Conservation (phyloP, 2,888 invertebrate species). For the Temnothorax unifasciatus region DNA sequence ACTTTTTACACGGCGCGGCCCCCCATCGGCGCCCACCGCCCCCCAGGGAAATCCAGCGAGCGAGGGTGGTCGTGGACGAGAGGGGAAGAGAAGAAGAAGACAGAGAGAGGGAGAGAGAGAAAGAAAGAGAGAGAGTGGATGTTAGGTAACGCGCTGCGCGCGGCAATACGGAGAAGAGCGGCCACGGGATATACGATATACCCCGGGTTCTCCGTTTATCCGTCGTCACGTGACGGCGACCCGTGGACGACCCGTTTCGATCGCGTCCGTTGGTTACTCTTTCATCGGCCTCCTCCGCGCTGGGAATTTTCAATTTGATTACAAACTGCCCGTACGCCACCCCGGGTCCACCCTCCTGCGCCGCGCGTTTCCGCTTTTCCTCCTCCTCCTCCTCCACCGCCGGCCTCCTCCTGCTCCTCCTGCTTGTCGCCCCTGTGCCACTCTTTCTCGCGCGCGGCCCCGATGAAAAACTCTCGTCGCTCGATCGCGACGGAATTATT, state of each 20-base stretch:
- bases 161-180: not conserved
- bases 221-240: slow-evolving; percentile 77
- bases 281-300: slow-evolving; percentile 80
- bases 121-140: not conserved
- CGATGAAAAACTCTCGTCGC: slow-evolving; percentile 81
- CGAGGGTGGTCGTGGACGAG: slow-evolving; percentile 33
- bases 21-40: slow-evolving; percentile 42
- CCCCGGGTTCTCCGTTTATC: slow-evolving; percentile 77
- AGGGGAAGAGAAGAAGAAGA: slow-evolving; percentile 27
- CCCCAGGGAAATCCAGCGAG: slow-evolving; percentile 68
- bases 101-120: not conserved
- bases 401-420: slow-evolving; percentile 49
- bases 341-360: slow-evolving; percentile 42
- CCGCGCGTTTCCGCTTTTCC: slow-evolving; percentile 45
- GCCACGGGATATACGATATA: slow-evolving; percentile 34
- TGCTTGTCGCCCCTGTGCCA: slow-evolving; percentile 51
- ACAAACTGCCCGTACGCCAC: slow-evolving; percentile 69
- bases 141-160: slow-evolving; percentile 11
- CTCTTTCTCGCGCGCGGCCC: slow-evolving; percentile 60
- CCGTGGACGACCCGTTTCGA: slow-evolving; percentile 76
- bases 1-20: slow-evolving; percentile 50
- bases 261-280: slow-evolving; percentile 81
- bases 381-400: not conserved
- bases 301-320: slow-evolving; percentile 83
- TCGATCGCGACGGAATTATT: slow-evolving; percentile 82